Conservation (phyloP, 2,888 invertebrate genomes). For the Pecten maximus region DNA sequence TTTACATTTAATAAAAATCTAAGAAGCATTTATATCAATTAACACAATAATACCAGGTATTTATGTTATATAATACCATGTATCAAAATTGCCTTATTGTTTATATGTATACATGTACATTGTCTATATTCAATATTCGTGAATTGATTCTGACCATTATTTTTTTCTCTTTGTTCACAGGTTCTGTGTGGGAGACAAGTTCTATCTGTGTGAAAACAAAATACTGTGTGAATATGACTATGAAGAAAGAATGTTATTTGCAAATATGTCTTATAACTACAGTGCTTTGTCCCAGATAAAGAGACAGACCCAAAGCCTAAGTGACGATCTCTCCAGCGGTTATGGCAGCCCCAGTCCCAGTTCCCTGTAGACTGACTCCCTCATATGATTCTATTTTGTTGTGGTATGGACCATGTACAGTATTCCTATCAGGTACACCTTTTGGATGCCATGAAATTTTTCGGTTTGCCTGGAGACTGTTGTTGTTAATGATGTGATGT, state of each 20-base stretch:
- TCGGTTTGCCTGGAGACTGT: not conserved
- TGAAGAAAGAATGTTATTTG: slow-evolving; percentile 94
- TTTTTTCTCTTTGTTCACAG: slow-evolving; percentile 84
- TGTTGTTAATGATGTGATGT: not conserved
- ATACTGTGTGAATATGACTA: slow-evolving; percentile 97
- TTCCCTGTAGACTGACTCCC: slow-evolving; percentile 71
- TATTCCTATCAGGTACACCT: slow-evolving; percentile 18
- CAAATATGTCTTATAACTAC: slow-evolving; percentile 88
- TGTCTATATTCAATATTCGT: not conserved
- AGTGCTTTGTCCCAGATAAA: slow-evolving; percentile 92
- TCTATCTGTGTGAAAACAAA: slow-evolving; percentile 96
- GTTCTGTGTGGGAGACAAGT: slow-evolving; percentile 97
- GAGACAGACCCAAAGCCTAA: slow-evolving; percentile 82
- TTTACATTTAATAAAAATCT: too few relatives aligned
- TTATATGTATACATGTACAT: too few relatives aligned
- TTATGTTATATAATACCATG: too few relatives aligned
- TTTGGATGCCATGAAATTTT: not conserved
- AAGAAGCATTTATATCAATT: too few relatives aligned
- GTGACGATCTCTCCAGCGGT: slow-evolving; percentile 90
- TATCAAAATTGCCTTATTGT: too few relatives aligned
- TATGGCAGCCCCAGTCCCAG: slow-evolving; percentile 88
- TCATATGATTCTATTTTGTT: slow-evolving; percentile 16
- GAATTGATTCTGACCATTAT: not conserved
- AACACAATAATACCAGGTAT: too few relatives aligned
- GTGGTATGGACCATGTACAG: slow-evolving; percentile 35